Base-by-base conservation (phyloP, 2,113 vertebrate genomes). In the Pluvianellus socialis region DNA sequence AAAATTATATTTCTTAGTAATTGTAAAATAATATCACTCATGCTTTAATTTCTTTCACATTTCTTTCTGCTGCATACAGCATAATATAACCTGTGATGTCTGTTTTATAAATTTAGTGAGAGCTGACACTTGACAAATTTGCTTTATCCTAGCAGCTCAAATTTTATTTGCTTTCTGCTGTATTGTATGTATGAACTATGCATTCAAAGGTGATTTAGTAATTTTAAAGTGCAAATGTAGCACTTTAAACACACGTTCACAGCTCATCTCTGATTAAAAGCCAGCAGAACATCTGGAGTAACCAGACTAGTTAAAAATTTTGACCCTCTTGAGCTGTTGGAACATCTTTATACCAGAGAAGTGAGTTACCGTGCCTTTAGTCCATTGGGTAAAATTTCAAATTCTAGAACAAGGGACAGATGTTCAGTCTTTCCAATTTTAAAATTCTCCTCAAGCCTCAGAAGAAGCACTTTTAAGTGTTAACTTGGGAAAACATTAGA, bases 401-500 rank as follows among this genome's bases (percentile, higher is more conserved):
- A 90, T 79, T 85, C 74, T 77, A 79, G 89, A 96, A 88, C 23
- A 88, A 86, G 73, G 28, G 55, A 84, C 50, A 95, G 47, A 96
- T 92, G 30, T 72, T 94, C 55, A 93, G 53, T 68, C 58, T 96
- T 88, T 35, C 45, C 84, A 94, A 68, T 91, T 96, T 97, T 94
- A 92, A 96, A 95, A 97, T 97, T 97, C 92, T 94, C 91, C 88
- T 97, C 95, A 79, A 96, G 73, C 66, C 77, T 92, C 90, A 96
- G 79, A 96, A 95, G 49, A 38, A 70, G n/a, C 17, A 55, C 86
- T 98, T 98, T 97, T 96, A 97, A 98, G 94, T 96, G 93, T 90
- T 97, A 96, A 95, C 97, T 96, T 98, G 97, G 97, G 97, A 97
- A 93, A 96, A 85, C 74, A 96, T 91, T 92, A 96, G 86, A 97